These are phyloP conservation scores for Atherinosoma microstoma DNA, from an alignment of 2,797 vertebrate species.

Conservation along the genomic window DNA sequence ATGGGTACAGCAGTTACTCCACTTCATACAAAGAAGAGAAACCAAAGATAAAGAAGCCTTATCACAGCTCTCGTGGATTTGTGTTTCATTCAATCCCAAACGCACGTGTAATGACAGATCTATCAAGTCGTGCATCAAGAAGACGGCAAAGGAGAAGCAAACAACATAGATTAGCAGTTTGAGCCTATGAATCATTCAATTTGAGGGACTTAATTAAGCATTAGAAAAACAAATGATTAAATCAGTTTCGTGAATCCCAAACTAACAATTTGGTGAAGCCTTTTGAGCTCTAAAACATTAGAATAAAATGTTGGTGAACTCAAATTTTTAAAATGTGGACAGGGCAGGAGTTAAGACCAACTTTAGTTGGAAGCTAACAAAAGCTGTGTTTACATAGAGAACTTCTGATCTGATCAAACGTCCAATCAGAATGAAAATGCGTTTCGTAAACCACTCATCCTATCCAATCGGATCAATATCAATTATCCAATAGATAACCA, in stretches of 20 bases:
- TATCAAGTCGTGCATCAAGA: background rate
- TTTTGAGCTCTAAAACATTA: constrained; percentile 2
- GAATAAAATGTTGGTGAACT: background rate
- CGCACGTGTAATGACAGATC: background rate
- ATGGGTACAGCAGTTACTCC: constrained; percentile 1
- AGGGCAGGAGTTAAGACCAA: background rate
- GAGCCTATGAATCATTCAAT: constrained; percentile 4
- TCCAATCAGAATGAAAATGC: no score
- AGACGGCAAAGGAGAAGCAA: background rate
- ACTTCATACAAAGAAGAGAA: background rate
- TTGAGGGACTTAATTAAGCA: constrained; percentile 3
- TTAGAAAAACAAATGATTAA: constrained; percentile 5
- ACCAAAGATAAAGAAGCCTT: constrained; percentile 29
- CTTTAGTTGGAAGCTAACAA: background rate
- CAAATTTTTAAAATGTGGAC: background rate
- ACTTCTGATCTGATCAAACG: no score
- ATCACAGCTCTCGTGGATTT: constrained; percentile 23
- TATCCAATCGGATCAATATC: no score
- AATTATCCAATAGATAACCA: no score
- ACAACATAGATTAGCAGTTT: constrained; percentile 8
- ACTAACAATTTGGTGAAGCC: background rate
- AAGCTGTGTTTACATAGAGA: no score
- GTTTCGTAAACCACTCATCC: no score
- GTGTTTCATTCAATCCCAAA: constrained; percentile 9
- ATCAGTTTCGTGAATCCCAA: constrained; percentile 10